A percentile compares a stretch with the other conserved stretches of the same genome.
Conservation (phyloP, 2,888 invertebrate genomes). For the Drosophila paracracens region DNA sequence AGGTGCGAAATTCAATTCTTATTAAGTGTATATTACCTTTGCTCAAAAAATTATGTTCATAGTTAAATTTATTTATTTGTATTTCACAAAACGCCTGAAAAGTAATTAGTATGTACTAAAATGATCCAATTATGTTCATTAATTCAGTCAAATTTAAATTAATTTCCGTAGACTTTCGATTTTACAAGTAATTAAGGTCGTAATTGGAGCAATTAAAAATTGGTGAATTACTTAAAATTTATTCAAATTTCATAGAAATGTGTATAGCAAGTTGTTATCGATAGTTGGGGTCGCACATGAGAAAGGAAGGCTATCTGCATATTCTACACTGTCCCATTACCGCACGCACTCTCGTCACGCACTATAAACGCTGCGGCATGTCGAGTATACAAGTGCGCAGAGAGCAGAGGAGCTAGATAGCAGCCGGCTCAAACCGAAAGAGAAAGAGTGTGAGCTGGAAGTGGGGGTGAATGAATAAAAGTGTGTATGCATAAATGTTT, state of each 20-base stretch:
- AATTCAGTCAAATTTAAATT: not conserved
- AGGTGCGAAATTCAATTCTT: too few species aligned
- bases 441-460: not conserved
- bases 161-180: not conserved
- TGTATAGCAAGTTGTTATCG: not conserved
- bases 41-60: not conserved
- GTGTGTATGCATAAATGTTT: conserved; percentile 1
- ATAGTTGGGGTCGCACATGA: not conserved
- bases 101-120: not conserved
- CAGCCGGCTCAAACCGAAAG: not conserved
- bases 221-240: not conserved
- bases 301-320: conserved; percentile 17
- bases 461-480: not conserved
- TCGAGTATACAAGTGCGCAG: conserved; percentile 51
- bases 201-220: not conserved
- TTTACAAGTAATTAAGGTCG: not conserved
- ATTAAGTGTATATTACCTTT: not conserved
- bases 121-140: not conserved
- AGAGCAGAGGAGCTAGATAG: conserved; percentile 3
- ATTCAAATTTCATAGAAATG: not conserved
- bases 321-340: conserved; percentile 27
- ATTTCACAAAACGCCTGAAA: not conserved
- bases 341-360: conserved; percentile 62
- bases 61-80: not conserved
- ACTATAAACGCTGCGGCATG: conserved; percentile 73